Conservation (phyloP, 2,888 invertebrate genomes). For the Sphinx pinastri region DNA sequence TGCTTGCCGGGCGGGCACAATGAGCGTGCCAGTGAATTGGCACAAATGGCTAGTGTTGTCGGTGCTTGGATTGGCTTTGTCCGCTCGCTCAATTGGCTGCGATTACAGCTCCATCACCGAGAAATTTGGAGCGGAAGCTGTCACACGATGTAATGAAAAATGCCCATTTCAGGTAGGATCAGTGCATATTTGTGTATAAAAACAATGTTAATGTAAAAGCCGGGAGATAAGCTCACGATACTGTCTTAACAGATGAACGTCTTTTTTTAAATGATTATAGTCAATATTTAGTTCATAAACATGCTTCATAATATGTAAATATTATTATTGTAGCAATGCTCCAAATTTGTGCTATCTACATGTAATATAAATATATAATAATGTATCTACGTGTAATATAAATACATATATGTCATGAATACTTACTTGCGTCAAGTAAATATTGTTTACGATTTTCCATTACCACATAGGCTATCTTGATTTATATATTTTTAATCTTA, state of each 20-base stretch:
- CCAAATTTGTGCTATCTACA: not conserved
- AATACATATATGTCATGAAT: too few species aligned
- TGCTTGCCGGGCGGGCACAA: constrained; percentile 64
- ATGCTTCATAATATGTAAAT: not conserved
- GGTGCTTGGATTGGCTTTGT: constrained; percentile 83
- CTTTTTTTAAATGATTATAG: not conserved
- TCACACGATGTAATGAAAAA: constrained; percentile 79
- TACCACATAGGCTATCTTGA: not conserved
- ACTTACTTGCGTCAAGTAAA: not conserved
- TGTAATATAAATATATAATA: not conserved
- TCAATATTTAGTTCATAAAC: not conserved
- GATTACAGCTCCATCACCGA: constrained; percentile 82
- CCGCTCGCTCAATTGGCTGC: constrained; percentile 82
- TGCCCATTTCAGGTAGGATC: constrained; percentile 79
- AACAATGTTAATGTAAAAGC: not conserved
- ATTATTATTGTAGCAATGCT: not conserved
- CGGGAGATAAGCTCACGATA: too few species aligned
- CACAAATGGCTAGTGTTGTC: constrained; percentile 82
- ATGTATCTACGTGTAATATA: not conserved
- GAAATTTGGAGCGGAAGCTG: constrained; percentile 83
- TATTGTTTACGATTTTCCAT: not conserved
- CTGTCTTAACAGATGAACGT: not conserved
- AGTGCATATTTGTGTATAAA: constrained; percentile 14
- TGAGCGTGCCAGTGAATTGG: constrained; percentile 80
- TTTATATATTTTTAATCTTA: not conserved